Conservation (phyloP, 2,113 vertebrate genomes). For the Aldabrachelys gigantea region DNA sequence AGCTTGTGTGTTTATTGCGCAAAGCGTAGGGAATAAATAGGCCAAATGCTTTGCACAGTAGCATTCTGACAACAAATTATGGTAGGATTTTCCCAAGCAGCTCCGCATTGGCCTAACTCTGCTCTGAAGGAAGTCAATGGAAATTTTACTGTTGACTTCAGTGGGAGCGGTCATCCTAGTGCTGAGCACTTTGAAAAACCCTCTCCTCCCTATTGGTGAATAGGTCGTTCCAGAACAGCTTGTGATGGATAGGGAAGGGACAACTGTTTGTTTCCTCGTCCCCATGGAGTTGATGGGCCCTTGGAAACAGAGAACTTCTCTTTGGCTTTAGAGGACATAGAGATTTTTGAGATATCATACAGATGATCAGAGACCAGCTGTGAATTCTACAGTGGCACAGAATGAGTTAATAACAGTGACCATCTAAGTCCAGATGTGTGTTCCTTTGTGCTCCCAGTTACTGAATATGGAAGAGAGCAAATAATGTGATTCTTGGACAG, state of each 20-base stretch:
- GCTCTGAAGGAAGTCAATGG: not conserved
- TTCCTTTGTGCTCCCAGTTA: not conserved
- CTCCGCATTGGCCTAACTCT: not conserved
- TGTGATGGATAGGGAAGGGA: not conserved
- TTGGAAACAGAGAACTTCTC: not conserved
- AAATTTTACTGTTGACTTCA: not conserved
- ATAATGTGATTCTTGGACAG: not conserved
- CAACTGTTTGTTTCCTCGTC: not conserved
- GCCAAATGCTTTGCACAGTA: rapidly evolving
- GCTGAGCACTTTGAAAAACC: not conserved
- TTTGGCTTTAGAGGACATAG: not conserved
- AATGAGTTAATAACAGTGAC: not conserved
- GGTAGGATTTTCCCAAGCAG: not conserved
- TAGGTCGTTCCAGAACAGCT: not conserved
- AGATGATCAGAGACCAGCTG: not conserved
- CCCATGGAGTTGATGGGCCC: not conserved
- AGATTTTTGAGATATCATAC: not conserved
- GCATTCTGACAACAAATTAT: not conserved
- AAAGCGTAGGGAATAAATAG: not conserved
- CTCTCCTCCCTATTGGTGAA: not conserved
- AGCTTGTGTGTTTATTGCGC: not conserved
- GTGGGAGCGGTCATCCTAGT: not conserved
- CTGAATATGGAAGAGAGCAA: not conserved
- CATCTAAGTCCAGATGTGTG: not conserved
- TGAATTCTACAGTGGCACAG: not conserved